Conservation (phyloP, 1,140 invertebrate species). For the Bombus superbus region DNA sequence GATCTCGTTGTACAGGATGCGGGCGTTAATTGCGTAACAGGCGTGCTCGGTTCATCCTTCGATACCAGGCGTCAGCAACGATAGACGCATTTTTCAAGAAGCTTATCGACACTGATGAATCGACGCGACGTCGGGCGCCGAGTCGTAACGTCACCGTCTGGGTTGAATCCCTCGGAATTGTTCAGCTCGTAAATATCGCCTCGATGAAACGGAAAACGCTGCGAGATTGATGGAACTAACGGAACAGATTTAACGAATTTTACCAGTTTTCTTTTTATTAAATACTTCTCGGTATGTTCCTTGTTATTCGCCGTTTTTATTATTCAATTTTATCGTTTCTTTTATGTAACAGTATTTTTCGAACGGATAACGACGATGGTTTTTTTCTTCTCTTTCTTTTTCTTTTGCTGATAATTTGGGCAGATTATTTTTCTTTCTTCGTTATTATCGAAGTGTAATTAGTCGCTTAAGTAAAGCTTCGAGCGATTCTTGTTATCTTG, state of each 20-base stretch:
- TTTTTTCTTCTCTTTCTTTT: too few relatives aligned
- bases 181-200: constrained; percentile 20
- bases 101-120: constrained; percentile 62
- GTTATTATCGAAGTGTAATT: not conserved
- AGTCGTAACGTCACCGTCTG: constrained; percentile 45
- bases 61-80: constrained; percentile 30
- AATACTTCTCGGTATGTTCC: too few relatives aligned
- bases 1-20: constrained; percentile 55
- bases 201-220: not conserved
- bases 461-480: not conserved
- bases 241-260: not conserved
- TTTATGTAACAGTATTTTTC: too few relatives aligned
- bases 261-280: too few relatives aligned
- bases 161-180: constrained; percentile 20
- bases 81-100: constrained; percentile 62
- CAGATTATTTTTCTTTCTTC: not conserved
- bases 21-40: constrained; percentile 62
- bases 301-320: not conserved
- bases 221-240: not conserved
- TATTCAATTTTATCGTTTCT: not conserved
- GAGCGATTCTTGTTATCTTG: not conserved
- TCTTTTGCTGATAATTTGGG: not conserved
- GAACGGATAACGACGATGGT: not conserved
- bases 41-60: constrained; percentile 45
- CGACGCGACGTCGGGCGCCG: constrained; percentile 54